phyloP scores from a whole-genome alignment of 2,113 vertebrate species.

The Thalassarche chlororhynchos region DNA sequence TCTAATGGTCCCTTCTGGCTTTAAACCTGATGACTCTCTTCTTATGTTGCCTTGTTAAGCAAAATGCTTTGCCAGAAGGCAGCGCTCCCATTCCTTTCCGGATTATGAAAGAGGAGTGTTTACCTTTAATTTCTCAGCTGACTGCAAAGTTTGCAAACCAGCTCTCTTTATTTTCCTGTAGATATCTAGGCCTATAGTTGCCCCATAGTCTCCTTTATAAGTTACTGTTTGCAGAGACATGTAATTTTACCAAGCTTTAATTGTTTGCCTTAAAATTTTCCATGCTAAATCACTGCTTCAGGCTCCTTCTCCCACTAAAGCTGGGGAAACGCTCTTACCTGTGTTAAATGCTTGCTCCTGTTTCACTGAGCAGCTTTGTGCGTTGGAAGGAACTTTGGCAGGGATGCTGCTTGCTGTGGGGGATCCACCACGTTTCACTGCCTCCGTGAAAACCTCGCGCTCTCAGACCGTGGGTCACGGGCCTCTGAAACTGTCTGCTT shows the following conservation, averaged over 20 bases:
- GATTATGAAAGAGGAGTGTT: not conserved
- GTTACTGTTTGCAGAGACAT: not conserved
- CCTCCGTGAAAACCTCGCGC: rapidly evolving
- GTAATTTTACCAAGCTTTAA: not conserved
- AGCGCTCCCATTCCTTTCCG: not conserved
- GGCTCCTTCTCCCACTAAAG: not conserved
- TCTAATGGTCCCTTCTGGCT: constrained; percentile 8
- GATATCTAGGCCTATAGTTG: not conserved
- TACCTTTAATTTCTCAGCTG: not conserved
- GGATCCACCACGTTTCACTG: rapidly evolving
- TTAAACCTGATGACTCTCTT: not conserved
- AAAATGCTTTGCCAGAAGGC: constrained; percentile 26
- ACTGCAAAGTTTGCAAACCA: not conserved
- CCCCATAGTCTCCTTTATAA: not conserved
- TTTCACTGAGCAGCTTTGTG: not conserved
- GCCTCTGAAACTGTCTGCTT: not conserved
- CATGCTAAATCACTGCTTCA: not conserved
- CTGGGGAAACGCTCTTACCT: not conserved
- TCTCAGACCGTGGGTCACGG: not conserved
- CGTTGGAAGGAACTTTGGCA: not conserved
- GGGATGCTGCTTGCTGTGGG: not conserved
- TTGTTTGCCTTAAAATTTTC: not conserved
- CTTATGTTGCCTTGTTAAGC: not conserved
- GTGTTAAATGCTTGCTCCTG: not conserved
- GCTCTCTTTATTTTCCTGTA: not conserved